These are phyloP conservation scores for Panonychus citri DNA, from an alignment of 1,140 invertebrate species.

Conservation along the genomic window DNA sequence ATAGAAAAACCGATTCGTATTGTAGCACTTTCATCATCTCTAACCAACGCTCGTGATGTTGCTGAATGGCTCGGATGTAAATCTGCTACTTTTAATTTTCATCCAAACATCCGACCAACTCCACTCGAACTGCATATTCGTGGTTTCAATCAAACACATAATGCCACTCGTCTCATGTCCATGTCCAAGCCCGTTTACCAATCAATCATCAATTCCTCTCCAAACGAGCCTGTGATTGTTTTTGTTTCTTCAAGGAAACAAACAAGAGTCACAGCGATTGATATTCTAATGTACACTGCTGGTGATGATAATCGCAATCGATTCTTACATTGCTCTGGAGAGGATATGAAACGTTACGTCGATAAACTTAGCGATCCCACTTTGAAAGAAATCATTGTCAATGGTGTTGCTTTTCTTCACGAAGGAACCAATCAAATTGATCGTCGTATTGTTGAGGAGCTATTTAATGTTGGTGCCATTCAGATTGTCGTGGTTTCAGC, in stretches of 20 bases:
- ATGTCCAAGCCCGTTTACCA: conserved; percentile 97
- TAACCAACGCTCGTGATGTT: conserved; percentile 84
- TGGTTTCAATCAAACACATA: conserved; percentile 94
- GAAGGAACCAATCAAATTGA: conserved; percentile 69
- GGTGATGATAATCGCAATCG: conserved; percentile 56
- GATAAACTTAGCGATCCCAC: conserved; percentile 47
- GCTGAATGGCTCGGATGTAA: conserved; percentile 89
- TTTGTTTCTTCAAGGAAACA: conserved; percentile 89
- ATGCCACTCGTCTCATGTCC: conserved; percentile 72
- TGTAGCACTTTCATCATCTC: conserved; percentile 74
- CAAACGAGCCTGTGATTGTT: conserved; percentile 71
- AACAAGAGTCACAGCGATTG: conserved; percentile 75
- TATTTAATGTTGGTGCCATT: conserved; percentile 77
- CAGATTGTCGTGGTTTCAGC: conserved; percentile 74
- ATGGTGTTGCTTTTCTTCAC: conserved; percentile 91
- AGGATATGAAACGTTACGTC: conserved; percentile 62
- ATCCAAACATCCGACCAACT: conserved; percentile 83
- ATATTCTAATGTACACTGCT: conserved; percentile 73
- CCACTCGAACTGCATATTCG: conserved; percentile 84
- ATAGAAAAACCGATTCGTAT: conserved; percentile 80
- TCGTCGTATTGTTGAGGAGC: conserved; percentile 62
- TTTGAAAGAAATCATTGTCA: conserved; percentile 49
- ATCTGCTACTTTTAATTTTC: conserved; percentile 91
- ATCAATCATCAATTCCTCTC: conserved; percentile 62
- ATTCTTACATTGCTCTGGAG: conserved; percentile 61